Evolutionary conservation across 2,797 vertebrate species (phyloP).

Genomic region (Peromyscus nudipes): DNA sequence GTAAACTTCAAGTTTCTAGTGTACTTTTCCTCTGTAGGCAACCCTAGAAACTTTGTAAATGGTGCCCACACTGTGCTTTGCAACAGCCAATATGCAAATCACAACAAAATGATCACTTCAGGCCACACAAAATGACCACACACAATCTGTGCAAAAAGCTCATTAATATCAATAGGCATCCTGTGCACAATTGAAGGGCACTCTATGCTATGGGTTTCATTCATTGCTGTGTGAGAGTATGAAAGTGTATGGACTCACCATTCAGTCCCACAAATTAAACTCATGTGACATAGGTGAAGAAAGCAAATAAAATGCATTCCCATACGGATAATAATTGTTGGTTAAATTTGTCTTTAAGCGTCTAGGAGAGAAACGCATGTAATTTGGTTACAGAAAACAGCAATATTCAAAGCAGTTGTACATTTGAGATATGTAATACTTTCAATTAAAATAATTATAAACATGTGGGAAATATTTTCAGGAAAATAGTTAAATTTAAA

Average conservation of each 20-base stretch:
- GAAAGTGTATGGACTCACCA: constrained; percentile 19
- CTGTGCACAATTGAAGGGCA: constrained; percentile 57
- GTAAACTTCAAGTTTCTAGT: constrained; percentile 37
- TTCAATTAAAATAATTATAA: constrained; percentile 74
- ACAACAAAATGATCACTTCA: constrained; percentile 68
- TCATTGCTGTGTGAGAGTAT: constrained; percentile 57
- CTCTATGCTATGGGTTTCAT: constrained; percentile 59
- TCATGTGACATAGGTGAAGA: constrained; percentile 35
- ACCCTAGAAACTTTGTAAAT: constrained; percentile 57
- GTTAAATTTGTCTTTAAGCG: constrained; percentile 50
- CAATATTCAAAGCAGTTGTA: constrained; percentile 83
- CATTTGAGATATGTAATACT: constrained; percentile 81
- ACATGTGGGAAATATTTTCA: constrained; percentile 82
- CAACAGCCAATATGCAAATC: constrained; percentile 65
- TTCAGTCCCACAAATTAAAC: constrained; percentile 56
- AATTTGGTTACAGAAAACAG: constrained; percentile 76
- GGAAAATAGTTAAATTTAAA: constrained; percentile 80
- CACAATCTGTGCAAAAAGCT: constrained; percentile 58
- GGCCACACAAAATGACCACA: constrained; percentile 72
- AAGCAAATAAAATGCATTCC: constrained; percentile 48
- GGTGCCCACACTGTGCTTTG: constrained; percentile 9
- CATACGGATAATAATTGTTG: constrained; percentile 5
- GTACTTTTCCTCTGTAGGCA: constrained; percentile 28
- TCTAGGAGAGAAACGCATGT: constrained; percentile 60
- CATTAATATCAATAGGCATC: constrained; percentile 76